Percentiles rank a stretch among this genome's conserved stretches.
Conservation (phyloP, 2,113 vertebrate genomes). For the Blennius ocellaris region DNA sequence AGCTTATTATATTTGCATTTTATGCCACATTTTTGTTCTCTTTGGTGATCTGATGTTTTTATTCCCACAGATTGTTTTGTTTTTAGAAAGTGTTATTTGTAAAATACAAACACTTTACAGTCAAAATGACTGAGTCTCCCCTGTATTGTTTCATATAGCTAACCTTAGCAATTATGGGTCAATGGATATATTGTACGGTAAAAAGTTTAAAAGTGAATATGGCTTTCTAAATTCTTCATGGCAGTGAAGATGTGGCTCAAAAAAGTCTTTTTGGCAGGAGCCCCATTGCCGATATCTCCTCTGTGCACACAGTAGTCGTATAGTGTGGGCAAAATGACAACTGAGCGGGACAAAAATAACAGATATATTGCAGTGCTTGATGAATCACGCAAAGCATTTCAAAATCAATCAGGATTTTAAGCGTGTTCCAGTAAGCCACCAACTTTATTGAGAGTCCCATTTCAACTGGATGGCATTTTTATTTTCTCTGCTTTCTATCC, state of each 20-base stretch:
- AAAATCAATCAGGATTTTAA: constrained; percentile 60
- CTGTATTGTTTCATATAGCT: neutral
- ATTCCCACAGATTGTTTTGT: too few species aligned
- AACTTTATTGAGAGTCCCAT: constrained; percentile 55
- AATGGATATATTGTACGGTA: neutral
- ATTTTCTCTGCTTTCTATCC: constrained; percentile 46
- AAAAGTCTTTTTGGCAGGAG: neutral
- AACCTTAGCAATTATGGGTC: neutral
- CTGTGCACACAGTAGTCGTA: constrained; percentile 1
- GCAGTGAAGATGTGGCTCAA: neutral
- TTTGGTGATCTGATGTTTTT: too few species aligned
- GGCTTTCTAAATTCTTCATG: neutral
- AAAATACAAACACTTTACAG: too few species aligned
- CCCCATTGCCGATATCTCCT: neutral
- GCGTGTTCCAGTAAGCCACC: constrained; percentile 27
- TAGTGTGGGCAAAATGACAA: constrained; percentile 36
- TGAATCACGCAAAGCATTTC: constrained; percentile 47
- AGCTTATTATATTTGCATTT: too few species aligned
- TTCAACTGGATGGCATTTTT: constrained; percentile 50
- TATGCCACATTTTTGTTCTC: too few species aligned
- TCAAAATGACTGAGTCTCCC: neutral
- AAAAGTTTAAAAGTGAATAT: neutral
- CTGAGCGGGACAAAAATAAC: constrained; percentile 44
- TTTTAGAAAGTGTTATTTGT: too few species aligned
- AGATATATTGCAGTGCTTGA: constrained; percentile 50